Evolutionary conservation across 1,140 invertebrate species (phyloP).

Genomic region (Pseudoatta argentina): DNA sequence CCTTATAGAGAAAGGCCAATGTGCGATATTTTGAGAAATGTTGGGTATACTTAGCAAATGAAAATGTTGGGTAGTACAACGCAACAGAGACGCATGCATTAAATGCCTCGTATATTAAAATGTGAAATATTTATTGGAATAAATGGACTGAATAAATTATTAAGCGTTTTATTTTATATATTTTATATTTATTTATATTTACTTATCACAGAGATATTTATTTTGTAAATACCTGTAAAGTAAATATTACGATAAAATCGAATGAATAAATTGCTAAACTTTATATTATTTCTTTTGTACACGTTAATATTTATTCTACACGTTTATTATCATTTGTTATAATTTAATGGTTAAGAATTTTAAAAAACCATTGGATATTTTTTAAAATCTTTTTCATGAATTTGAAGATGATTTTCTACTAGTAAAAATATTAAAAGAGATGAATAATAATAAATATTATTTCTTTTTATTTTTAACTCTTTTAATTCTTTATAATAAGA

Average conservation of each 20-base stretch:
- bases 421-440: not conserved
- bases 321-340: constrained; percentile 1
- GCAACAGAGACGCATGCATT: not conserved
- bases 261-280: constrained; percentile 18
- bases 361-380: not conserved
- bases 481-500: not conserved
- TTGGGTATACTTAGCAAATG: constrained; percentile 39
- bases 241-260: not conserved
- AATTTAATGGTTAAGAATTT: not conserved
- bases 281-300: constrained; percentile 7
- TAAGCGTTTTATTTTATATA: constrained; percentile 2
- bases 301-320: not conserved
- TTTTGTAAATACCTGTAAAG: constrained; percentile 23
- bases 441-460: constrained; percentile 4
- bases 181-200: constrained; percentile 13
- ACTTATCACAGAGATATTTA: constrained; percentile 1
- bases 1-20: constrained; percentile 27
- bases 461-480: not conserved
- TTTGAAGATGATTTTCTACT: not conserved
- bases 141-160: constrained; percentile 25
- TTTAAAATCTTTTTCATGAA: not conserved
- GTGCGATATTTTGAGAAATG: constrained; percentile 43
- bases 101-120: not conserved
- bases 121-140: constrained; percentile 17
- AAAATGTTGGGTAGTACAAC: not conserved